Conservation (phyloP, 2,113 vertebrate genomes). For the Dipodomys spectabilis region DNA sequence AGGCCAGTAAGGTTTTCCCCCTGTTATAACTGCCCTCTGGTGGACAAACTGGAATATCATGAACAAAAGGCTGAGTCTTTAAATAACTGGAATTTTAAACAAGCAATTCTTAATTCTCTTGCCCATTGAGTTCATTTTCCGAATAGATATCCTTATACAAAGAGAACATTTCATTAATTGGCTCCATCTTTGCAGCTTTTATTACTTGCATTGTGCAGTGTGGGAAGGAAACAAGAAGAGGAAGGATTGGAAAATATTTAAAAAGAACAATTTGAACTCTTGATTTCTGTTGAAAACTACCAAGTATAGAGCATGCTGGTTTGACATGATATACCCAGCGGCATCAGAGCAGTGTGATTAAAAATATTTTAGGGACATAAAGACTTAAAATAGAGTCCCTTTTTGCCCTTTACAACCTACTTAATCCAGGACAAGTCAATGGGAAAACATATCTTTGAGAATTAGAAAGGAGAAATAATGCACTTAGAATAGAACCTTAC, state of each 20-base stretch:
- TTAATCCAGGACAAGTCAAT: background rate
- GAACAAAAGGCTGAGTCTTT: background rate
- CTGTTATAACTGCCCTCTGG: constrained; percentile 62
- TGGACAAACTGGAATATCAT: constrained; percentile 50
- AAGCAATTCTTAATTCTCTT: background rate
- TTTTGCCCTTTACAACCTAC: background rate
- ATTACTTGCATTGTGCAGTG: background rate
- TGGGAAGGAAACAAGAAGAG: background rate
- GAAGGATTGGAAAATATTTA: background rate
- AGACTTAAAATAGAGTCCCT: background rate
- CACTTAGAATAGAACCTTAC: background rate
- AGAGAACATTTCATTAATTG: background rate
- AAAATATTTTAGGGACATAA: background rate
- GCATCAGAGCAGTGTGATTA: background rate
- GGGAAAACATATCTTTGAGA: background rate
- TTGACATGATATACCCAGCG: background rate
- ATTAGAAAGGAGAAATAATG: background rate
- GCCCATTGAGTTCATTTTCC: background rate
- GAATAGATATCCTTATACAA: background rate
- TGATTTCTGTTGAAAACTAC: constrained; percentile 1
- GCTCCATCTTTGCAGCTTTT: background rate
- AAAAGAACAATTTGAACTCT: background rate
- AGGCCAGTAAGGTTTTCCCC: background rate
- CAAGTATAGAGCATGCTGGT: background rate
- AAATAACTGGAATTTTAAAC: background rate